Conservation (phyloP, 2,888 invertebrate genomes). For the Diplolepis rosae region DNA sequence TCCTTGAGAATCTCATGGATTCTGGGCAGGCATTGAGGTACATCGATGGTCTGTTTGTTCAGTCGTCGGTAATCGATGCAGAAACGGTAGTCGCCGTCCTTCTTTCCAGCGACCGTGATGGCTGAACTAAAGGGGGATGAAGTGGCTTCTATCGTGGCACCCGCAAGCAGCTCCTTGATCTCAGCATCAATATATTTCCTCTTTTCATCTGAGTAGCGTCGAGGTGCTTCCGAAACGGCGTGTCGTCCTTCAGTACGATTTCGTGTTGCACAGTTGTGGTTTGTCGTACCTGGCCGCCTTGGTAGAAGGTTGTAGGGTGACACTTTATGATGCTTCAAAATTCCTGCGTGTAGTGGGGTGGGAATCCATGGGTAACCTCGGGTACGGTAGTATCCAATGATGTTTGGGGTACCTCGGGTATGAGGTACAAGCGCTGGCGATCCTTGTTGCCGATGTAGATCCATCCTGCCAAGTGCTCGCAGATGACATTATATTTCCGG, state of each 20-base stretch:
- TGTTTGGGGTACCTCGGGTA: neutral
- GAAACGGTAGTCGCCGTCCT: slow-evolving; percentile 39
- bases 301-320: neutral
- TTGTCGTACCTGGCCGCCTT: neutral
- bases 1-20: slow-evolving; percentile 52
- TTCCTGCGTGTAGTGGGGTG: neutral
- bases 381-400: too few species aligned
- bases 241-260: neutral
- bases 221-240: neutral
- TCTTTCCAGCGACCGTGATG: slow-evolving; percentile 41
- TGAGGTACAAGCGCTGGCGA: neutral
- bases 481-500: neutral
- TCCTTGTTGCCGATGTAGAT: neutral
- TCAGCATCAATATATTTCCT: slow-evolving; percentile 39
- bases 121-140: slow-evolving; percentile 46
- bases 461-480: neutral
- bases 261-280: slow-evolving; percentile 3
- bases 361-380: neutral
- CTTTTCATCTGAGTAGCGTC: slow-evolving; percentile 31
- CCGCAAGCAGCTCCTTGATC: slow-evolving; percentile 40
- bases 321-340: neutral
- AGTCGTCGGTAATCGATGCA: slow-evolving; percentile 52
- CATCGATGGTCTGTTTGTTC: slow-evolving; percentile 46
- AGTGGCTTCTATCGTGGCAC: slow-evolving; percentile 45
- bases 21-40: slow-evolving; percentile 46